A percentile compares a stretch with the other conserved stretches of the same genome.
Conservation (phyloP, 1,140 invertebrate species). For the Nylanderia fulva region DNA sequence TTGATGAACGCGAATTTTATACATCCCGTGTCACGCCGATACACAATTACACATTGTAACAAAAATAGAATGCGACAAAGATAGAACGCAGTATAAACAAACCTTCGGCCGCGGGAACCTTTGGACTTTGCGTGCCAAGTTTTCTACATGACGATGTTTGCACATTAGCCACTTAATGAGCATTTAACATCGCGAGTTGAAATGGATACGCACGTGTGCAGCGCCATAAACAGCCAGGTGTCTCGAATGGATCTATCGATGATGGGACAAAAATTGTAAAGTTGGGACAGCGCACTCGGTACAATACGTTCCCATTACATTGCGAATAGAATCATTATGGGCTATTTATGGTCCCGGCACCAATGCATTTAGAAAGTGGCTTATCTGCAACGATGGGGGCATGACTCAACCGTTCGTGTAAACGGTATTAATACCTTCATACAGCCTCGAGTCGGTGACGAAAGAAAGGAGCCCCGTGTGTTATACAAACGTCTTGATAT, state of each 20-base stretch:
- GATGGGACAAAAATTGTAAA: slow-evolving; percentile 48
- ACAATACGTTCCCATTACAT: slow-evolving; percentile 55
- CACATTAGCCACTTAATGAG: slow-evolving; percentile 14
- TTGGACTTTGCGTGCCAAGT: background rate
- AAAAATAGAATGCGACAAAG: slow-evolving; percentile 4
- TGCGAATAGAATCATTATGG: slow-evolving; percentile 76
- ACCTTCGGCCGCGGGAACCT: slow-evolving; percentile 8
- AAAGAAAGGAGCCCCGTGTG: slow-evolving; percentile 27
- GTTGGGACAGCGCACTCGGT: slow-evolving; percentile 23
- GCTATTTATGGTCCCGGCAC: slow-evolving; percentile 76
- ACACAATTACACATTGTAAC: background rate
- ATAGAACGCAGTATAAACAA: slow-evolving; percentile 21
- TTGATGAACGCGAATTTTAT: background rate
- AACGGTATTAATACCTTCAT: slow-evolving; percentile 70
- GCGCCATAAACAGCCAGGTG: slow-evolving; percentile 1
- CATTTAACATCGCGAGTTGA: background rate
- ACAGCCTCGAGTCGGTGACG: slow-evolving; percentile 39
- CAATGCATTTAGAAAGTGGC: slow-evolving; percentile 80
- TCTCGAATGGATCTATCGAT: slow-evolving; percentile 14
- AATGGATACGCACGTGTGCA: slow-evolving; percentile 20
- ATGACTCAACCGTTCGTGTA: slow-evolving; percentile 77
- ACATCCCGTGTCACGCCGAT: background rate
- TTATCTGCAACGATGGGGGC: slow-evolving; percentile 75
- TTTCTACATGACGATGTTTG: background rate
- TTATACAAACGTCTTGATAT: slow-evolving; percentile 25